Evolutionary conservation across 2,888 invertebrate genomes (phyloP).

Genomic region (Tipula vernalis): DNA sequence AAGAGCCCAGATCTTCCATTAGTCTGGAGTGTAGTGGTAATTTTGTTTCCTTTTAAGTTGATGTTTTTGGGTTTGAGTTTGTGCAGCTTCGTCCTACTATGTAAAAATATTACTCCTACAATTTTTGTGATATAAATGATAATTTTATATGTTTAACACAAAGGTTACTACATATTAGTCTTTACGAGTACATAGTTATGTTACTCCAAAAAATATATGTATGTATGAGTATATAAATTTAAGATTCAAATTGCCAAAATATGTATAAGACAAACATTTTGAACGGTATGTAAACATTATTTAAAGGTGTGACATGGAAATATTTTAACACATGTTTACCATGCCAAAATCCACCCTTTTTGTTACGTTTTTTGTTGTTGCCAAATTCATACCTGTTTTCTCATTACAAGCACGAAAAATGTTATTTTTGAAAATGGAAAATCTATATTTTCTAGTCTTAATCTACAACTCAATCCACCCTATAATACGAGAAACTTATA

Average conservation of each 20-base stretch:
- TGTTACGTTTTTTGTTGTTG: not conserved
- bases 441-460: not conserved
- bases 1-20: no score
- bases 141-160: no score
- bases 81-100: no score
- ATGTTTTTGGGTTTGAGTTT: no score
- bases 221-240: no score
- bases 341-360: not conserved
- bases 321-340: not conserved
- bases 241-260: not conserved
- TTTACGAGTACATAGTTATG: no score
- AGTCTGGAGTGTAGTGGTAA: no score
- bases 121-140: no score
- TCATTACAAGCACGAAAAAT: not conserved
- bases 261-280: not conserved
- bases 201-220: no score
- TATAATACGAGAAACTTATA: not conserved
- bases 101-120: no score
- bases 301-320: not conserved
- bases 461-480: not conserved
- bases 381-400: not conserved
- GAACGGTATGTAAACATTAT: not conserved
- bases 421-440: not conserved
- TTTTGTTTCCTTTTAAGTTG: no score
- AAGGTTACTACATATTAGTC: no score